Conservation (phyloP, 2,113 vertebrate species). For the Cisticola juncidis region DNA sequence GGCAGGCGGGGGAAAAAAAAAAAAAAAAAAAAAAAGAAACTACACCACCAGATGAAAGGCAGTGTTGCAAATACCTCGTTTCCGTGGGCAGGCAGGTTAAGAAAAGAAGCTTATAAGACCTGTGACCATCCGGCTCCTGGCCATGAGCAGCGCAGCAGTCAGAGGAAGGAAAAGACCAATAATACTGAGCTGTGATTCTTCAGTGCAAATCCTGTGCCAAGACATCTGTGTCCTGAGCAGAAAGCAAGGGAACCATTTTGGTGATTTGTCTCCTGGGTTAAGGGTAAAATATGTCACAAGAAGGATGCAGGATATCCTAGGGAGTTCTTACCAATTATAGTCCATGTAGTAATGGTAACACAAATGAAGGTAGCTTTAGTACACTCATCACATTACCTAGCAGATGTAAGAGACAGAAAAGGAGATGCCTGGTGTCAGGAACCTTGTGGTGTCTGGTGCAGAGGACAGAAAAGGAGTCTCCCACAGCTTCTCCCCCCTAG, state of each 20-base stretch:
- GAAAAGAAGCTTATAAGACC: neutral
- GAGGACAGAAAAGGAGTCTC: neutral
- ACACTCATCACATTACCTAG: neutral
- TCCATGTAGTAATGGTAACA: neutral
- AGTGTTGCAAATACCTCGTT: neutral
- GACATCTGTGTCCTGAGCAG: conserved; percentile 31
- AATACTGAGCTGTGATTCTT: neutral
- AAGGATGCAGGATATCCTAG: conserved; percentile 46
- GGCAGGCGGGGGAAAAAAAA: neutral
- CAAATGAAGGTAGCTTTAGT: neutral
- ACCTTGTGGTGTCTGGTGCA: neutral
- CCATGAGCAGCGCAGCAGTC: neutral
- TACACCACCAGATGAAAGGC: neutral
- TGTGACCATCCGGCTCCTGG: neutral
- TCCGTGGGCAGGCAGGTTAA: conserved; percentile 1
- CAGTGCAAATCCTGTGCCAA: conserved; percentile 12
- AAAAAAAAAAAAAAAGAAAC: neutral
- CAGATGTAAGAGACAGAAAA: neutral
- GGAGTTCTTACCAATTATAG: conserved; percentile 1
- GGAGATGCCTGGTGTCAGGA: neutral
- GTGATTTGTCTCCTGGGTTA: conserved; percentile 3
- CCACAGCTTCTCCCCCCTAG: fast-evolving
- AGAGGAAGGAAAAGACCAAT: conserved; percentile 31
- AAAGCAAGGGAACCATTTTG: neutral
- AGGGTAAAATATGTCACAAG: conserved; percentile 8